These are phyloP conservation scores for Brachionus rotundiformis DNA, from an alignment of 1,140 invertebrate species.

Conservation along the genomic window DNA sequence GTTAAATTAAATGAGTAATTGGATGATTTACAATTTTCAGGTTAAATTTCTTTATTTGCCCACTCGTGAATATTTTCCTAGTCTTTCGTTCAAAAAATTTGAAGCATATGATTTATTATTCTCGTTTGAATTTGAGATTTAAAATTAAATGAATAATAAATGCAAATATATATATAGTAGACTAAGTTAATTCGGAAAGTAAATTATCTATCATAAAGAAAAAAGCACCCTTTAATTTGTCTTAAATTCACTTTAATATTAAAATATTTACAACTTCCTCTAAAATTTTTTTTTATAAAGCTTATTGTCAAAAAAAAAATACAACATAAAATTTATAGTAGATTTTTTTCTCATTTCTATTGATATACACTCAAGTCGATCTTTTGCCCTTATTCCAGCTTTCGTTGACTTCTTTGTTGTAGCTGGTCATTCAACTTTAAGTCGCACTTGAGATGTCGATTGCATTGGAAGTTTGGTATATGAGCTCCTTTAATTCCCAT, in stretches of 20 bases:
- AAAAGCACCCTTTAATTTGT: slow-evolving; percentile 3
- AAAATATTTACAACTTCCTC: background rate
- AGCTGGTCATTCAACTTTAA: too few species aligned
- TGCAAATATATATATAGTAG: slow-evolving; percentile 17
- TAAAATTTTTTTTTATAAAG: background rate
- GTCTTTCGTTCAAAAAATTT: background rate
- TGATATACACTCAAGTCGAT: too few species aligned
- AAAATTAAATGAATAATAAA: slow-evolving; percentile 2
- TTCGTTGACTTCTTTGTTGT: too few species aligned
- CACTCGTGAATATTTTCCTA: background rate
- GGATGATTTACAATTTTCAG: slow-evolving; percentile 7
- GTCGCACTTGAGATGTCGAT: too few species aligned
- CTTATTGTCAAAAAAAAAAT: too few species aligned
- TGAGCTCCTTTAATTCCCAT: too few species aligned
- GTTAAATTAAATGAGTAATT: background rate
- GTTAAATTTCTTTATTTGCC: slow-evolving; percentile 4
- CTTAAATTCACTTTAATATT: background rate
- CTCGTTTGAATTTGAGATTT: slow-evolving; percentile 12
- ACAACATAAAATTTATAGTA: too few species aligned
- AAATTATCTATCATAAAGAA: background rate
- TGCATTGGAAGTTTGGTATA: too few species aligned
- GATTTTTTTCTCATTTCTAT: too few species aligned
- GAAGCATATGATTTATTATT: slow-evolving; percentile 11
- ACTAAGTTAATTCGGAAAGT: background rate
- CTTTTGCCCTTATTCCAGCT: too few species aligned